Percentiles rank a stretch among this genome's conserved stretches.
phyloP scores from a whole-genome alignment of 2,113 vertebrate species.

The Diadophis punctatus region DNA sequence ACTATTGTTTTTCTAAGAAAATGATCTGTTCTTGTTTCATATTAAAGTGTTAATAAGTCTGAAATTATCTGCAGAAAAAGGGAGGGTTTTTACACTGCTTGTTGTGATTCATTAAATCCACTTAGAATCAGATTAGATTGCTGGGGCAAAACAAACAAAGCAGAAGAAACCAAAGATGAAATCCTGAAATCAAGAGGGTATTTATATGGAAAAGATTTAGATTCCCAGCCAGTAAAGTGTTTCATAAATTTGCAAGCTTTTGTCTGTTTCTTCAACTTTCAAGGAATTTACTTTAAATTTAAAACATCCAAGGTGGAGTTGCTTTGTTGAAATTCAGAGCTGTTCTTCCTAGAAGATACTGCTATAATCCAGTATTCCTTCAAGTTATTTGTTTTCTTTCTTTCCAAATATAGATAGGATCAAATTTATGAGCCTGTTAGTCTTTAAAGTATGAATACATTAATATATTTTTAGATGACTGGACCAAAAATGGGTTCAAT shows the following conservation, averaged over 20 bases:
- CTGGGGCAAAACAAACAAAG: constrained; percentile 16
- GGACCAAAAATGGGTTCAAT: constrained; percentile 64
- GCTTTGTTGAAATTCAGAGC: constrained; percentile 65
- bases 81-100: constrained; percentile 74
- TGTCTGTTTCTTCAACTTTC: constrained; percentile 72
- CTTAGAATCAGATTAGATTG: constrained; percentile 72
- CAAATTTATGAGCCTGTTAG: constrained; percentile 64
- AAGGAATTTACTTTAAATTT: constrained; percentile 70
- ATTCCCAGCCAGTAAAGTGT: constrained; percentile 64
- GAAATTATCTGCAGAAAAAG: constrained; percentile 75
- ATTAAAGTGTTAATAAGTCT: constrained; percentile 79
- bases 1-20: constrained; percentile 67
- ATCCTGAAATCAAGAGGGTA: constrained; percentile 47
- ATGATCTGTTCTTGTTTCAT: constrained; percentile 77
- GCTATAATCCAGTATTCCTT: constrained; percentile 64
- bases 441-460: constrained; percentile 70
- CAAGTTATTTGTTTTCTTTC: constrained; percentile 69
- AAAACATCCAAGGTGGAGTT: constrained; percentile 39
- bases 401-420: constrained; percentile 56
- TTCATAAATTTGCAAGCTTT: constrained; percentile 69
- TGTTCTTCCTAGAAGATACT: constrained; percentile 62
- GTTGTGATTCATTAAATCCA: constrained; percentile 75
- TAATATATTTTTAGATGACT: constrained; percentile 68
- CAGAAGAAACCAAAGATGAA: background rate
- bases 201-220: constrained; percentile 60